A percentile compares a stretch with the other conserved stretches of the same genome.
phyloP scores from a whole-genome alignment of 2,797 vertebrate species.

The Enteromius anoplus region DNA sequence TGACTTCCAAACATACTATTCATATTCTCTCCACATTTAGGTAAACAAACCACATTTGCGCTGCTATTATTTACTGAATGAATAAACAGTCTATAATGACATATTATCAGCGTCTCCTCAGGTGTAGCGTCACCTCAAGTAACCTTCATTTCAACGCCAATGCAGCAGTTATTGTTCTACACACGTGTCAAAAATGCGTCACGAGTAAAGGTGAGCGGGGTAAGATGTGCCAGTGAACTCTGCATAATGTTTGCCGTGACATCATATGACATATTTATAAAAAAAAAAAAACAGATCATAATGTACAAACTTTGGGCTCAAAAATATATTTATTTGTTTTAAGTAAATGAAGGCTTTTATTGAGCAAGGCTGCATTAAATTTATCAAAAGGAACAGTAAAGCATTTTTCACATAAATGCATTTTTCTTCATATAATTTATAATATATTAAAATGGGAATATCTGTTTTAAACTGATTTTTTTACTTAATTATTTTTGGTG shows the following conservation, averaged over 20 bases:
- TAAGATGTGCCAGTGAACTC: neutral
- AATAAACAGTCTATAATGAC: constrained; percentile 16
- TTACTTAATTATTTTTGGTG: neutral
- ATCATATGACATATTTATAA: neutral
- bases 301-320: neutral
- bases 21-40: constrained; percentile 48
- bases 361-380: neutral
- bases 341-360: neutral
- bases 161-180: neutral
- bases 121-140: constrained; percentile 1
- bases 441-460: neutral
- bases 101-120: constrained; percentile 4
- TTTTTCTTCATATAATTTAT: neutral
- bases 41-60: constrained; percentile 45
- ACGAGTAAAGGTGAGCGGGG: neutral
- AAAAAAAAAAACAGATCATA: neutral
- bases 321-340: neutral
- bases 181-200: neutral
- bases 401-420: neutral
- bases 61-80: constrained; percentile 14
- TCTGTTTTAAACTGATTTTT: neutral
- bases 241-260: neutral
- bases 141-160: neutral
- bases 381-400: neutral
- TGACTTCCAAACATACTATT: constrained; percentile 61